Evolutionary conservation across 2,888 invertebrate species (phyloP).

Genomic region (Brenthis ino): DNA sequence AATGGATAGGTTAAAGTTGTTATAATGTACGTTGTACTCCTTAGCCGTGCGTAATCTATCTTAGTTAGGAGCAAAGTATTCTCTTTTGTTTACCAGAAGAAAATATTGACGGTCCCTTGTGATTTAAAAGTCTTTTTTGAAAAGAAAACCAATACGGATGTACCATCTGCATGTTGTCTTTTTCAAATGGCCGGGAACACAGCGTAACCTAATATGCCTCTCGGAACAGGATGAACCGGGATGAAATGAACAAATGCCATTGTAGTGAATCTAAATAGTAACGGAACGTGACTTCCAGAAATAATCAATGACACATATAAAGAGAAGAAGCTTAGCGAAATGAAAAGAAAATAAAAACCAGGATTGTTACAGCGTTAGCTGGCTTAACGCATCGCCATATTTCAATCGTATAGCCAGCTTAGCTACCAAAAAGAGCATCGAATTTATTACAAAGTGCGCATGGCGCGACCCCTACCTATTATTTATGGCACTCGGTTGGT

Average conservation of each 20-base stretch:
- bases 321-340: constrained; percentile 63
- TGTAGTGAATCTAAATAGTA: constrained; percentile 58
- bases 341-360: constrained; percentile 71
- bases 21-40: constrained; percentile 14
- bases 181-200: constrained; percentile 70
- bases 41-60: constrained; percentile 66
- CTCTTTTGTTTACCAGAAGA: constrained; percentile 70
- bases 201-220: constrained; percentile 67
- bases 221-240: constrained; percentile 54
- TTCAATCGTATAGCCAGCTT: constrained; percentile 75
- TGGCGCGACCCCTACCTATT: constrained; percentile 79
- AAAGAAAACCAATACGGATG: constrained; percentile 78
- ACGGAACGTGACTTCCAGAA: constrained; percentile 61
- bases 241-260: constrained; percentile 64
- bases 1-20: constrained; percentile 19
- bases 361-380: constrained; percentile 69
- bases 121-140: constrained; percentile 79
- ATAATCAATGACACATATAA: constrained; percentile 63
- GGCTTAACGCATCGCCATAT: constrained; percentile 81
- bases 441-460: constrained; percentile 80
- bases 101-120: constrained; percentile 76
- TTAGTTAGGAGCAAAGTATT: constrained; percentile 63
- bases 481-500: constrained; percentile 81
- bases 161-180: constrained; percentile 76
- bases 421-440: constrained; percentile 80